Evolutionary conservation across 2,797 vertebrate species (phyloP).

Genomic region (Tokudaia tokunoshimensis): DNA sequence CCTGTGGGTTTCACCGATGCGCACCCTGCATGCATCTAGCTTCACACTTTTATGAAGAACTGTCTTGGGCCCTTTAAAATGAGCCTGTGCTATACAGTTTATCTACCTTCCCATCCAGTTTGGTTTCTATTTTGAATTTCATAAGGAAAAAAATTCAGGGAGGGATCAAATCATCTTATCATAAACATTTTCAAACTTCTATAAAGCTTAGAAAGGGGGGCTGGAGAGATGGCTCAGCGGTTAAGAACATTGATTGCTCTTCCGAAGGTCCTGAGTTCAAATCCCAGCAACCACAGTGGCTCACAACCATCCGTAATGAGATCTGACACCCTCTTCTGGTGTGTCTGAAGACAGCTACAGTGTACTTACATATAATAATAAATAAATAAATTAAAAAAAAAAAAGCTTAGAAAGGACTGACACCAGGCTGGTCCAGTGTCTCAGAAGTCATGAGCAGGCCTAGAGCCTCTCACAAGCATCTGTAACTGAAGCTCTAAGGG

Average conservation of each 20-base stretch:
- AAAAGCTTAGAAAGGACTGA: neutral
- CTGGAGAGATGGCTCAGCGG: no score
- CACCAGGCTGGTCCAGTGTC: neutral
- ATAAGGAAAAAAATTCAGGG: neutral
- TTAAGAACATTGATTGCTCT: no score
- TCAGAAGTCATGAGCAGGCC: neutral
- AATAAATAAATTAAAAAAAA: no score
- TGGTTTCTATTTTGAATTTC: conserved; percentile 27
- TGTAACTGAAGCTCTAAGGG: neutral
- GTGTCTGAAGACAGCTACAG: no score
- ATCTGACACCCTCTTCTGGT: no score
- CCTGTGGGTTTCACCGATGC: neutral
- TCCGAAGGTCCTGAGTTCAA: no score
- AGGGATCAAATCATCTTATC: neutral
- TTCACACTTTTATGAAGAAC: neutral
- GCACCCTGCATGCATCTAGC: neutral
- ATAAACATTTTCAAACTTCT: neutral
- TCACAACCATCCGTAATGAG: no score
- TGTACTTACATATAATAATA: no score
- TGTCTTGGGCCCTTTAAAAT: neutral
- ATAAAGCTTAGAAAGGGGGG: neutral
- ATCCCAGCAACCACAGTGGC: no score
- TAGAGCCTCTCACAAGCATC: neutral
- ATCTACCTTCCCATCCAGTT: neutral
- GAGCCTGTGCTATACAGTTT: neutral